Percentiles rank a stretch among this genome's conserved stretches.
Conservation (phyloP, 1,140 invertebrate species). For the Nebria ingens region DNA sequence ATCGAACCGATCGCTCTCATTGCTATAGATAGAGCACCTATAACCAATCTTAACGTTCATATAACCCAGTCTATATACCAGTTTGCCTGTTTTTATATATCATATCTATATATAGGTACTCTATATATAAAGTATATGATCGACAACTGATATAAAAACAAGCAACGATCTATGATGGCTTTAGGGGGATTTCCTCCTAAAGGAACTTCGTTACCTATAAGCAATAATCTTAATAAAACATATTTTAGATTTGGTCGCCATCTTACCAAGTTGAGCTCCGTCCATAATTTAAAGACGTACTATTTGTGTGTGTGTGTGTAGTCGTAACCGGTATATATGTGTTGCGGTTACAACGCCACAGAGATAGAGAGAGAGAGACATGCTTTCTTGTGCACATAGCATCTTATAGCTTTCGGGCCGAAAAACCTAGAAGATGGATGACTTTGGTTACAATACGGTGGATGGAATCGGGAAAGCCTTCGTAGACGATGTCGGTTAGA, state of each 20-base stretch:
- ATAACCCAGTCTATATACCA: too few species aligned
- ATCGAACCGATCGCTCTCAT: constrained; percentile 35
- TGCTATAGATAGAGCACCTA: constrained; percentile 30
- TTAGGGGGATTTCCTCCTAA: too few species aligned
- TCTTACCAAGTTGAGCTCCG: background rate
- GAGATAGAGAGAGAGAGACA: too few species aligned
- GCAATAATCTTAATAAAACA: background rate
- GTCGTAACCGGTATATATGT: background rate
- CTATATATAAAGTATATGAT: too few species aligned
- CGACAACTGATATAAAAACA: too few species aligned
- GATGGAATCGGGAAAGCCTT: too few species aligned
- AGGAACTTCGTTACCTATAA: too few species aligned
- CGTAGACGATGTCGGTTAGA: background rate
- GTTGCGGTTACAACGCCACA: background rate
- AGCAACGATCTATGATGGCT: too few species aligned
- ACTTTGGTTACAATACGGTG: background rate
- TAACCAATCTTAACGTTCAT: constrained; percentile 11
- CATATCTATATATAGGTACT: too few species aligned
- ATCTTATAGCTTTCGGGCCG: background rate
- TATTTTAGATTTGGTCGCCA: background rate
- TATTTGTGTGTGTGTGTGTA: too few species aligned
- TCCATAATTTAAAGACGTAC: background rate
- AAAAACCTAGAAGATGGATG: background rate
- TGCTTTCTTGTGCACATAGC: background rate
- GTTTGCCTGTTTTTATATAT: too few species aligned